A percentile compares a stretch with the other conserved stretches of the same genome.
Conservation (phyloP, 2,888 invertebrate species). For the Theodoxus fluviatilis region DNA sequence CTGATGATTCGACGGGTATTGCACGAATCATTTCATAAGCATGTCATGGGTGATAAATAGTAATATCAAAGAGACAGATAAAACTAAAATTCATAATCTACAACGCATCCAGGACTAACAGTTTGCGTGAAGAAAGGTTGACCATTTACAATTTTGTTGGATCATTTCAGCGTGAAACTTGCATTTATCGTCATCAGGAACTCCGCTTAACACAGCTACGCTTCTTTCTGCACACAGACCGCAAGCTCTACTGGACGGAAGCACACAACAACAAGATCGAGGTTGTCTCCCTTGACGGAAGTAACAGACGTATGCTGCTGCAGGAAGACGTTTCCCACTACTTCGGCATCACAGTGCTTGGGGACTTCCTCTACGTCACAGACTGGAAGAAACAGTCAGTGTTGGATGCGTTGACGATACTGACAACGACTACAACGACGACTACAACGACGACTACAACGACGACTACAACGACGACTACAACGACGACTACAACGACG, state of each 20-base stretch:
- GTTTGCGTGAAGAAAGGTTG: too few relatives aligned
- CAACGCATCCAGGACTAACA: too few relatives aligned
- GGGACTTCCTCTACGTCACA: slow-evolving; percentile 52
- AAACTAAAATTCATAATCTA: too few relatives aligned
- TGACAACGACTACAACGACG: slow-evolving; percentile 17
- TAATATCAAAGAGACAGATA: too few relatives aligned
- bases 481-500: background rate
- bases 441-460: slow-evolving; percentile 7
- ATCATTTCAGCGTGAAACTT: too few relatives aligned
- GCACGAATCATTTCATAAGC: too few relatives aligned
- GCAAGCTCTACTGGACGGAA: slow-evolving; percentile 60
- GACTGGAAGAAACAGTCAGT: slow-evolving; percentile 60
- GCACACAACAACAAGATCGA: slow-evolving; percentile 52
- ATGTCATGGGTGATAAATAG: too few relatives aligned
- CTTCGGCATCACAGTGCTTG: slow-evolving; percentile 52
- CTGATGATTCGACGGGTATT: too few relatives aligned
- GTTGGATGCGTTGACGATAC: too few relatives aligned
- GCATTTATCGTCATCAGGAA: too few relatives aligned
- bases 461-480: background rate
- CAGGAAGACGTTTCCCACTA: slow-evolving; percentile 49
- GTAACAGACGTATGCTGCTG: slow-evolving; percentile 35
- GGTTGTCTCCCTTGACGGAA: slow-evolving; percentile 42
- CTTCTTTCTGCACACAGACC: slow-evolving; percentile 37
- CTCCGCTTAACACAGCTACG: background rate
- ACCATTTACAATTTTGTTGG: too few relatives aligned